These are phyloP conservation scores for Thamnaconus septentrionalis DNA, from an alignment of 2,113 vertebrate species.

Conservation along the genomic window DNA sequence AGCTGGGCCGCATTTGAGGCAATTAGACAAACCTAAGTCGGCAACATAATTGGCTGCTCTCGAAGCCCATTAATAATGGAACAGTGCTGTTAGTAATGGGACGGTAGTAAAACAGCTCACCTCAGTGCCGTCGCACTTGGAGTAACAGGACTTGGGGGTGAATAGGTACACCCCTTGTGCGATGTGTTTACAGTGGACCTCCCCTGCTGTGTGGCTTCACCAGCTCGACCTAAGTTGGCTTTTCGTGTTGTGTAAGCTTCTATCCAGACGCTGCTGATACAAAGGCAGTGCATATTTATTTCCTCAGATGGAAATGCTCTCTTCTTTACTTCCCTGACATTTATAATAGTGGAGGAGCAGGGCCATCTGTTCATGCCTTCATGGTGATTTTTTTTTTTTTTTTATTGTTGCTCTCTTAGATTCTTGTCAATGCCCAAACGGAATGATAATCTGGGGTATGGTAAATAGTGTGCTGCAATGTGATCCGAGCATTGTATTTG, in stretches of 20 bases:
- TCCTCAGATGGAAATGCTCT: neutral
- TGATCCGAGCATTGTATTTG: too few species aligned
- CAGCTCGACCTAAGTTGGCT: neutral
- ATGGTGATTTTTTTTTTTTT: neutral
- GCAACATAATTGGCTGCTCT: conserved; percentile 15
- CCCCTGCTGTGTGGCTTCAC: neutral
- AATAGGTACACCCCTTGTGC: neutral
- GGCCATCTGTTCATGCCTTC: neutral
- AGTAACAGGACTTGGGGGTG: conserved; percentile 5
- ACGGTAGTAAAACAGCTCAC: conserved; percentile 17
- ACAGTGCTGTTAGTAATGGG: conserved; percentile 15
- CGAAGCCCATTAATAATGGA: conserved; percentile 21
- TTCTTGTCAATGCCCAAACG: too few species aligned
- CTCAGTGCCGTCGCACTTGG: conserved; percentile 1
- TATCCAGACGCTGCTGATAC: neutral
- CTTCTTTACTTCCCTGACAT: neutral
- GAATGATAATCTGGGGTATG: too few species aligned
- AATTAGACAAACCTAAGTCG: conserved; percentile 18
- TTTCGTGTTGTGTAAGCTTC: neutral
- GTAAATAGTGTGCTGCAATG: too few species aligned
- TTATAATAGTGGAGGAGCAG: neutral
- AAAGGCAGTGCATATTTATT: neutral
- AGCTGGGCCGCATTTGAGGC: conserved; percentile 10
- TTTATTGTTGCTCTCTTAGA: too few species aligned
- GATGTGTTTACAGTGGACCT: neutral